Evolutionary conservation across 2,113 vertebrate species (phyloP), one percentile per base, ranked within the genome.

Genomic region (Xiphophorus maculatus): DNA sequence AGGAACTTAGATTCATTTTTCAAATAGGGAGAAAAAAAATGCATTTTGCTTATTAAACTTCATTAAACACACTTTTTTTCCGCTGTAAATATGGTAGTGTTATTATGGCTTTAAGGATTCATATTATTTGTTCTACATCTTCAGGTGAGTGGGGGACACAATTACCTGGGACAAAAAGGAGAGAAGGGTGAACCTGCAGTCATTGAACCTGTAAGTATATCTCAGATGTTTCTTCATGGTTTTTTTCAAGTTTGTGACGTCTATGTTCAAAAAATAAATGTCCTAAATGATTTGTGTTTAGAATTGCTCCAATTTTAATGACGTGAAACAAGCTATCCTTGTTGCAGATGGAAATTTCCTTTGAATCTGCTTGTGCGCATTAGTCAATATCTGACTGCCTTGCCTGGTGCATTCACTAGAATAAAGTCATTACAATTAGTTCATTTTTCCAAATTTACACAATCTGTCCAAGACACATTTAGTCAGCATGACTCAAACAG

Each of bases 121-220:
- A 76, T 40, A 25, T 79, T 61, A 14, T 84, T 68, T 74, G 5
- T 76, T 17, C 72, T 51, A 11, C 90, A 60, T 84, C 64, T 76
- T 74, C 84, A 97, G 96, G 95, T 98, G 76, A 93, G 91, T 66
- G 93, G 95, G 76, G 94, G 96, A 64, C 89, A 90, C 2, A 96
- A 95, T 30, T 93, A 92, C 71, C 95, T 95, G 25, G 97, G 98
- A 84, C 96, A 98, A 86, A 99, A 99, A 89, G 98, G 98, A 69
- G 95, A 99, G 88, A 99, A 98, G 80, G 98, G 98, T 48, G 98
- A 99, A 78, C 97, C 97, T 61, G 98, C 98, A 30, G 96, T 99
- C 74, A 97, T 99, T 77, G 98, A 99, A 87, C 98, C 98, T 28
- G 98, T 99, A 92, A 97, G 96, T 90, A 66, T 66, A 7, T 3